phyloP scores from a whole-genome alignment of 2,888 invertebrate genomes.

The Synergus gifuensis region DNA sequence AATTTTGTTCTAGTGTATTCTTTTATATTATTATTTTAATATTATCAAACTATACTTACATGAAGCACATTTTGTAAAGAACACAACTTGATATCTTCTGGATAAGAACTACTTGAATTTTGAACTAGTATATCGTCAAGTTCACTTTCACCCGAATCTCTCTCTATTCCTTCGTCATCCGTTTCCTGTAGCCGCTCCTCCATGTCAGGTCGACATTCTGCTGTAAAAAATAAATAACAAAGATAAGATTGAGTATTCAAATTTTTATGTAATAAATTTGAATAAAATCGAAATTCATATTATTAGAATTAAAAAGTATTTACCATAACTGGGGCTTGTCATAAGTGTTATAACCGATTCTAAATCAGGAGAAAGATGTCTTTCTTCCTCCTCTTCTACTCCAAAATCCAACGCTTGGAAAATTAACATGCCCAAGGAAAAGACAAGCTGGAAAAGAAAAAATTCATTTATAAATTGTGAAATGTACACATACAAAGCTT shows the following conservation, averaged over 20 bases:
- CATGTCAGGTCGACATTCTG: conserved; percentile 71
- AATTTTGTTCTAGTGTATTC: neutral
- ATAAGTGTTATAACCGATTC: conserved; percentile 92
- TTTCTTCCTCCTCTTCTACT: conserved; percentile 90
- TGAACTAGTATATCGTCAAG: conserved; percentile 64
- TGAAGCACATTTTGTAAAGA: conserved; percentile 81
- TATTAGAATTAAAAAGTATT: neutral
- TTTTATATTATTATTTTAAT: neutral
- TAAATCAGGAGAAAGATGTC: conserved; percentile 90
- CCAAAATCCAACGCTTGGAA: conserved; percentile 95
- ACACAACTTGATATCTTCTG: conserved; percentile 71
- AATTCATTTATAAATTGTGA: neutral
- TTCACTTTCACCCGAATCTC: conserved; percentile 88
- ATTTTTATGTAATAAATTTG: too few relatives aligned
- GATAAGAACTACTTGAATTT: conserved; percentile 46
- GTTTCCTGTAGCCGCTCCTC: conserved; percentile 81
- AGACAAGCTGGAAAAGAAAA: conserved; percentile 83
- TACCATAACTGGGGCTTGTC: conserved; percentile 81
- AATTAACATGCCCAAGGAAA: conserved; percentile 89
- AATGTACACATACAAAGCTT: too few relatives aligned
- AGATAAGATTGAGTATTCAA: neutral
- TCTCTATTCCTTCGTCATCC: conserved; percentile 94
- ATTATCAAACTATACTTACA: conserved; percentile 74
- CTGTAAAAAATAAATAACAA: conserved; percentile 59
- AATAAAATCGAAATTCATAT: neutral